Evolutionary conservation across 2,888 invertebrate genomes (phyloP).

Genomic region (Poecilus cupreus): DNA sequence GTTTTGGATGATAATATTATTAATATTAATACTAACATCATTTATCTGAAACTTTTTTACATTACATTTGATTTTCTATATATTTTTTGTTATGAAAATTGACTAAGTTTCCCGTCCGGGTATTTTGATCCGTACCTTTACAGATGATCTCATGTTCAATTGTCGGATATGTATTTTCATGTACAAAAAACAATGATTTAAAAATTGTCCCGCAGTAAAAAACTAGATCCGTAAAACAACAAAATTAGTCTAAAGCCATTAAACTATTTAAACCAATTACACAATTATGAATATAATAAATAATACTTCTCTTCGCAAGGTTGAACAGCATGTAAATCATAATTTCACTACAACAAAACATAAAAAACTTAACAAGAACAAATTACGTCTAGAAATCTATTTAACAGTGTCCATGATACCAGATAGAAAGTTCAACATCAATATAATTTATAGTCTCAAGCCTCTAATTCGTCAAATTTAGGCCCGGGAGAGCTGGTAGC

Average conservation of each 20-base stretch:
- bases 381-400: conserved; percentile 19
- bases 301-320: conserved; percentile 11
- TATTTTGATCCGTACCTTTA: too few relatives aligned
- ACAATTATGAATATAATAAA: not conserved
- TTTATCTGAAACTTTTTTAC: too few relatives aligned
- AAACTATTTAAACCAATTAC: not conserved
- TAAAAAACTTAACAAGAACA: conserved; percentile 17
- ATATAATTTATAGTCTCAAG: conserved; percentile 6
- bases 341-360: conserved; percentile 17
- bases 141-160: too few relatives aligned
- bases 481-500: not conserved
- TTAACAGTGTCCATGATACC: conserved; percentile 25
- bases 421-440: conserved; percentile 3
- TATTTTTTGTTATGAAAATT: too few relatives aligned
- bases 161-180: too few relatives aligned
- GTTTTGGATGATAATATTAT: too few relatives aligned
- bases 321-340: conserved; percentile 31
- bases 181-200: too few relatives aligned
- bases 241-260: not conserved
- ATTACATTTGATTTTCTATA: too few relatives aligned
- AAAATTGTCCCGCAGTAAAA: not conserved
- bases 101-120: too few relatives aligned
- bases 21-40: too few relatives aligned
- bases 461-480: conserved; percentile 23
- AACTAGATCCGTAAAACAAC: not conserved